Conservation (phyloP, 2,888 invertebrate species). For the Caenorhabditis sp. region DNA sequence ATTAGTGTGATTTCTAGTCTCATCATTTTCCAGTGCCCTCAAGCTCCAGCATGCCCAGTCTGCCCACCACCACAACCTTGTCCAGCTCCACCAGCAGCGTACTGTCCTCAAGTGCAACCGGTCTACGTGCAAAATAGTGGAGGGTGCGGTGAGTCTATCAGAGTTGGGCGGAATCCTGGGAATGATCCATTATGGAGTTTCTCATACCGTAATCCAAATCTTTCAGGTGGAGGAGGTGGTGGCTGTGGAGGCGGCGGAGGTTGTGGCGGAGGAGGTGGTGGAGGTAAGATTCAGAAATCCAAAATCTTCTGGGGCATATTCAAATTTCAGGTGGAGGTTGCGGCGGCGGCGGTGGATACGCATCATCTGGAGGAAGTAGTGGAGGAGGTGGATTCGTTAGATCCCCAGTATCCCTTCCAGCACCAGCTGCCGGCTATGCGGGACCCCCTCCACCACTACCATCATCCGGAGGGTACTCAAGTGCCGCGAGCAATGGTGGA, state of each 20-base stretch:
- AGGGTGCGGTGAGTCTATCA: slow-evolving; percentile 42
- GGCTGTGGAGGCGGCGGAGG: slow-evolving; percentile 28
- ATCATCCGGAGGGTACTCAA: slow-evolving; percentile 25
- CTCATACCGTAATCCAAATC: background rate
- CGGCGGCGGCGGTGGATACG: slow-evolving; percentile 46
- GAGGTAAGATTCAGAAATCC: background rate
- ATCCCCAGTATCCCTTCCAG: slow-evolving; percentile 37
- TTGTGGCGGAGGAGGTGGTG: slow-evolving; percentile 45
- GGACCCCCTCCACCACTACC: slow-evolving; percentile 23
- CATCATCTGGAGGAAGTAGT: slow-evolving; percentile 45
- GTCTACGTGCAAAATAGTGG: slow-evolving; percentile 62
- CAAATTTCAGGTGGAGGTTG: slow-evolving; percentile 42
- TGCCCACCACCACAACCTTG: slow-evolving; percentile 70
- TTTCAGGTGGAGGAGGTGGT: slow-evolving; percentile 42
- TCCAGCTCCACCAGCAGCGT: slow-evolving; percentile 70
- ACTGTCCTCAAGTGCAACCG: slow-evolving; percentile 71
- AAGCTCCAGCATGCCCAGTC: slow-evolving; percentile 62
- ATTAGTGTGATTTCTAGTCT: no score
- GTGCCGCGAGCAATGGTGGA: slow-evolving; percentile 16
- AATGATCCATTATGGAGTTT: background rate
- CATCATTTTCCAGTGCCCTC: slow-evolving; percentile 49
- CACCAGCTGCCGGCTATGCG: slow-evolving; percentile 42
- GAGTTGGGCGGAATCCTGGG: no score
- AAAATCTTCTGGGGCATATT: slow-evolving; percentile 9
- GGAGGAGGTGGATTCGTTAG: slow-evolving; percentile 42